Percentiles rank a stretch among this genome's conserved stretches.
Evolutionary conservation across 2,888 invertebrate species (phyloP).

Genomic region (Caenorhabditis virilis): DNA sequence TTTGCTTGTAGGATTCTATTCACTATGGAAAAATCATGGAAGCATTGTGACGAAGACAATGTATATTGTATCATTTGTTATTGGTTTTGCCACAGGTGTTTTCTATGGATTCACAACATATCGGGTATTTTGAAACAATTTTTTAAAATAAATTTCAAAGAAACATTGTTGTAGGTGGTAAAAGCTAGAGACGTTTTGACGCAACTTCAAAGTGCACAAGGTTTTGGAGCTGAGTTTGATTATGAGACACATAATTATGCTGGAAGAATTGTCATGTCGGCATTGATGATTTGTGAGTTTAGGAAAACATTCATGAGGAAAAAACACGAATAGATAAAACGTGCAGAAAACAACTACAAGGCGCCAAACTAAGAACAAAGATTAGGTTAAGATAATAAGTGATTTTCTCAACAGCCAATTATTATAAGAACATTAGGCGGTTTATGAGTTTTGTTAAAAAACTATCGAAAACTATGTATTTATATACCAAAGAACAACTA

Average conservation of each 20-base stretch:
- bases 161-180: conserved; percentile 27
- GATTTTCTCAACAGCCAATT: too few relatives aligned
- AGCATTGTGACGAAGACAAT: conserved; percentile 66
- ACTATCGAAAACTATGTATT: too few relatives aligned
- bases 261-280: conserved; percentile 62
- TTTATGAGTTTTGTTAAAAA: too few relatives aligned
- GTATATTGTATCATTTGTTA: conserved; percentile 59
- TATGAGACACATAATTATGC: conserved; percentile 56
- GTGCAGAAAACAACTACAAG: too few relatives aligned
- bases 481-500: too few relatives aligned
- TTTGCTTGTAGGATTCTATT: conserved; percentile 54
- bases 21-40: conserved; percentile 65
- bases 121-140: conserved; percentile 34
- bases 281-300: conserved; percentile 63
- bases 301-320: too few relatives aligned
- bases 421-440: too few relatives aligned
- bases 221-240: conserved; percentile 55
- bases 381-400: too few relatives aligned
- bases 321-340: too few relatives aligned
- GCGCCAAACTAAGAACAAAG: too few relatives aligned
- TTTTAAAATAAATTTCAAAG: not conserved
- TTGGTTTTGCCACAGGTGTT: conserved; percentile 62
- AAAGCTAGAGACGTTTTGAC: conserved; percentile 41
- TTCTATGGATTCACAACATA: conserved; percentile 68
- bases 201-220: conserved; percentile 31